Evolutionary conservation across 2,888 invertebrate genomes (phyloP).

Genomic region (Nycteola revayana): DNA sequence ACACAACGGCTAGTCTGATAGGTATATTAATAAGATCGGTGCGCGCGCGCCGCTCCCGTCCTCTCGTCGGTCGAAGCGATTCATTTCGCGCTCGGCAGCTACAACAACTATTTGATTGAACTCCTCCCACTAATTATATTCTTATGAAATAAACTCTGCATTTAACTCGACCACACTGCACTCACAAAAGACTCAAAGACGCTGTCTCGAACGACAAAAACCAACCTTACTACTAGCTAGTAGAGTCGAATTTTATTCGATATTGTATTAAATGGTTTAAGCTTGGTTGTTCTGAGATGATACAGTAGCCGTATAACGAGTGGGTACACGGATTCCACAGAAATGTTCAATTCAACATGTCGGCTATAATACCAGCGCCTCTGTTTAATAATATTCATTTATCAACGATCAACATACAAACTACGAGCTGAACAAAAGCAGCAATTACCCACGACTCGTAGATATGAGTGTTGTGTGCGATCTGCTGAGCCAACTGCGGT

Average conservation of each 20-base stretch:
- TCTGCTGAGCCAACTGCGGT: too few relatives aligned
- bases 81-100: conserved; percentile 47
- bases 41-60: conserved; percentile 16
- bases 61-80: conserved; percentile 38
- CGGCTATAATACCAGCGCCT: conserved; percentile 11
- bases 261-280: conserved; percentile 8
- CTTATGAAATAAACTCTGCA: conserved; percentile 77
- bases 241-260: conserved; percentile 7
- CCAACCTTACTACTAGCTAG: neutral
- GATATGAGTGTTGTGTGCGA: too few relatives aligned
- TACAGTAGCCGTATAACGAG: conserved; percentile 48
- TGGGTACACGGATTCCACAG: conserved; percentile 23
- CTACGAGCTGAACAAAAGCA: neutral
- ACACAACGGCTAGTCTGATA: neutral
- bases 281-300: conserved; percentile 21
- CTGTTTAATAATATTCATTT: neutral
- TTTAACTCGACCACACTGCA: conserved; percentile 49
- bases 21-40: conserved; percentile 1
- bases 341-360: conserved; percentile 25
- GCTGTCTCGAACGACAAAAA: neutral
- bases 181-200: conserved; percentile 20
- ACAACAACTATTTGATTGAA: conserved; percentile 69
- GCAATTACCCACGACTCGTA: neutral
- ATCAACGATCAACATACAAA: neutral
- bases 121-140: conserved; percentile 81